Conservation (phyloP, 2,888 invertebrate species). For the Lithophane semibrunnea region DNA sequence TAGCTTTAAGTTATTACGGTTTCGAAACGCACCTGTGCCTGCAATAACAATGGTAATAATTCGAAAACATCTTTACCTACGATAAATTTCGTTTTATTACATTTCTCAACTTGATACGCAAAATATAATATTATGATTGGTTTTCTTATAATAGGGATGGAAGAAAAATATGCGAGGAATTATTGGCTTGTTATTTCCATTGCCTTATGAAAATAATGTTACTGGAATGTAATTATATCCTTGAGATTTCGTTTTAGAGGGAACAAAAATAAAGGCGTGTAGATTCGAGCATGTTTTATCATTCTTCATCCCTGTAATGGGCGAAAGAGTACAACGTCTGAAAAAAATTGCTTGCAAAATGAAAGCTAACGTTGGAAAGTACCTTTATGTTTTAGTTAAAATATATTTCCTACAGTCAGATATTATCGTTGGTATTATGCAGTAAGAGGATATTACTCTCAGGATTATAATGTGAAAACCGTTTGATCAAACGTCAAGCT, state of each 20-base stretch:
- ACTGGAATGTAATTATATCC: slow-evolving; percentile 5
- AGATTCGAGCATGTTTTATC: background rate
- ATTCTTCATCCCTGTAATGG: background rate
- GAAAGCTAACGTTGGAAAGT: no score
- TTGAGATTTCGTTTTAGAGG: background rate
- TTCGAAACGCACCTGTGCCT: slow-evolving; percentile 49
- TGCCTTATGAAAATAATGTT: slow-evolving; percentile 5
- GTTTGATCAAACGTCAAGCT: slow-evolving; percentile 20
- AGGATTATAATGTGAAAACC: slow-evolving; percentile 9
- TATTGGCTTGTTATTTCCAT: slow-evolving; percentile 19
- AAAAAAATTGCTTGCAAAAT: background rate
- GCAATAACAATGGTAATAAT: slow-evolving; percentile 38
- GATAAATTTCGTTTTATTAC: slow-evolving; percentile 57
- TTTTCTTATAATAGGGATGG: slow-evolving; percentile 7
- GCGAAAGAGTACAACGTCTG: background rate
- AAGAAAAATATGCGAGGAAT: slow-evolving; percentile 41
- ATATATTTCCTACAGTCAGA: background rate
- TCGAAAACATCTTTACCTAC: slow-evolving; percentile 24
- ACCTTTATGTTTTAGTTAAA: background rate
- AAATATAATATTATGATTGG: slow-evolving; percentile 36
- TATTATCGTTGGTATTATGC: background rate
- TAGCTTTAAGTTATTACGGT: slow-evolving; percentile 28
- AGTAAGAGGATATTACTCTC: background rate
- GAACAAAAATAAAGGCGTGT: background rate
- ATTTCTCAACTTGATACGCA: slow-evolving; percentile 23